Base-by-base conservation (phyloP, 2,113 vertebrate genomes). In the Dryoscopus gambensis region DNA sequence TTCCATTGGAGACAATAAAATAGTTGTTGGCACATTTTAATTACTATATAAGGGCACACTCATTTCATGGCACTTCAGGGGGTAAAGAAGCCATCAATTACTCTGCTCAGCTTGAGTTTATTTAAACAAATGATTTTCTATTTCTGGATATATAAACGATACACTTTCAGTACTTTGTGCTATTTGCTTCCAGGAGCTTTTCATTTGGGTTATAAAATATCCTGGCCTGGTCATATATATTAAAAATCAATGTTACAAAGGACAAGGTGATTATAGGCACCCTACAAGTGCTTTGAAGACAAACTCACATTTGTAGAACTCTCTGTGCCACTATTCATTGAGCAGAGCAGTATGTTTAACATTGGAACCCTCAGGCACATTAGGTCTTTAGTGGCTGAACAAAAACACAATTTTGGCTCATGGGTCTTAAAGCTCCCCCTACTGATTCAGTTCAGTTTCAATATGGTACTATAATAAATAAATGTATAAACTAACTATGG, bases 71-170 rank as follows among this genome's bases (percentile, higher is more conserved):
- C 93, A 88, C 92, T 96, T 96, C 87, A 70, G 80, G 82, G 65
- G 90, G 78, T 95, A 95, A 96, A 97, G 84, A 94, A 95, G 53
- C 56, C 93, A 97, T 95, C 91, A 96, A 93, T 97, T 96, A 96
- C 46, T 87, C 40, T 73, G 82, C 84, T 94, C 95, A 89, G 82
- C 70, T 98, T 96, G 84, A 91, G 67, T 93, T 97, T 96, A 95
- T 96, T 97, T 96, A 96, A 96, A 97, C 80, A 96, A 97, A 94
- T 89, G 3, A 87, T 96, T 97, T 97, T 94, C 91, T 87, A 77
- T 96, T 97, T 95, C 78, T 69, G 87, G 87, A 55, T 83, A 47
- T 28, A 90, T 83, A 74, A 94, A 95, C 76, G 77, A 69, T 59
- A 83, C 27, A 50, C 85, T 91, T 86, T 91, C 16, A 90, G 75